These are phyloP conservation scores for Metallyticus violacea DNA, from an alignment of 2,888 invertebrate species.

Conservation along the genomic window DNA sequence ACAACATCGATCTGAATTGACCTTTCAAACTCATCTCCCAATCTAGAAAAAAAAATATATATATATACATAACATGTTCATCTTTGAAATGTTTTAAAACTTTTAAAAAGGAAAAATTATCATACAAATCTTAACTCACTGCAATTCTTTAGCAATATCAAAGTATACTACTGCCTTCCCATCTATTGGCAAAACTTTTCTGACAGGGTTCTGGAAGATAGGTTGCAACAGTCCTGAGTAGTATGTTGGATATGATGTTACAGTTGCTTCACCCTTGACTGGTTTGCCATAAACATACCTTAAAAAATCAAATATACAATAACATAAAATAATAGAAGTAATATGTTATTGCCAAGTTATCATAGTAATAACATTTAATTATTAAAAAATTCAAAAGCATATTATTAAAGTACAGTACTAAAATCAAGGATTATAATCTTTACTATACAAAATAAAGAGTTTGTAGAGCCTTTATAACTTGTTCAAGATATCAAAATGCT, in stretches of 20 bases:
- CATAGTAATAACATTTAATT: background rate
- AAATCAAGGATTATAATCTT: too few relatives aligned
- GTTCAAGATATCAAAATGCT: too few relatives aligned
- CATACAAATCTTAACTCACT: constrained; percentile 39
- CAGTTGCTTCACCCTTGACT: constrained; percentile 80
- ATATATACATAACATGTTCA: background rate
- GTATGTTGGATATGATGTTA: constrained; percentile 80
- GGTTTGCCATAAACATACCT: constrained; percentile 85
- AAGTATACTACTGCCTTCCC: constrained; percentile 77
- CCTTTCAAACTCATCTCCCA: constrained; percentile 77
- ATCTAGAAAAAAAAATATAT: constrained; percentile 46
- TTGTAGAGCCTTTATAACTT: too few relatives aligned
- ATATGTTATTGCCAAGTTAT: background rate
- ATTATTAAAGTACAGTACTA: background rate
- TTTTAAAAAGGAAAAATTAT: background rate
- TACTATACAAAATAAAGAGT: too few relatives aligned
- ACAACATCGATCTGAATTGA: constrained; percentile 82
- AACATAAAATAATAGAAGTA: background rate
- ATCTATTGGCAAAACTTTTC: constrained; percentile 60
- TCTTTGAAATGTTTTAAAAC: background rate
- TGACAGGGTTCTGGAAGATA: constrained; percentile 60
- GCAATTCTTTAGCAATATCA: constrained; percentile 68
- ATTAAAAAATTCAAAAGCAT: background rate
- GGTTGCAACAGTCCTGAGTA: constrained; percentile 77
- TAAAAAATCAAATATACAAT: background rate